Evolutionary conservation across 2,888 invertebrate genomes (phyloP), one percentile per base, ranked within the genome.

Genomic region (Andrena bucephala): DNA sequence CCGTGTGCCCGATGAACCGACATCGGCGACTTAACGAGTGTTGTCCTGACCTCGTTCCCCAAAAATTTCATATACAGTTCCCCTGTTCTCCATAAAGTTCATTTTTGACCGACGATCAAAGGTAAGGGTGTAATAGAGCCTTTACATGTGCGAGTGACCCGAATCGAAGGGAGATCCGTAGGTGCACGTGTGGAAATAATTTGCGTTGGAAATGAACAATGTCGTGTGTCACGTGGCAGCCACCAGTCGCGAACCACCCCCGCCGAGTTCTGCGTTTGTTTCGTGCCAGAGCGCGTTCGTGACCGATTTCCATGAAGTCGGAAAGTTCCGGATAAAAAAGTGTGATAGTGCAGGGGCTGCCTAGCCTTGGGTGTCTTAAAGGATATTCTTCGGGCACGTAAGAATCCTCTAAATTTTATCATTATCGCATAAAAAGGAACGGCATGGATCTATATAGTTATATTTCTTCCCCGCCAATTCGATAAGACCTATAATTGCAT

Each of bases 181-280:
- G 70, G 83, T 81, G 77, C 81, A 85, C 77, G 87, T 82, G 88
- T 77, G 79, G 82, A 73, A 74, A 74, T 78, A 74, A 92, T 92
- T 92, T 92, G 90, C 89, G 88, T 90, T 91, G 89, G 87, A 91
- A 92, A 92, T 91, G 89, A 91, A 87, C 78, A 81, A 80, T 70
- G 74, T 54, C 79, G 74, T 67, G 81, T 86, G 84, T 86, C 82
- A 81, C 68, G 72, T 68, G 62, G 83, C 63, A 85, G 79, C 66
- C 77, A 54, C 42, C 75, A 33, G 73, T 69, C 48, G 73, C 70
- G 75, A 62, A 20, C 54, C 48, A 31, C 57, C 42, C 75, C 70
- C 54, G 66, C 27, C 48, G 70, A 81, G 74, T 86, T 76, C 70
- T 69, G 74, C 77, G 75, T 86, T 86, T 86, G 78, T 84, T 80